Evolutionary conservation across 1,140 invertebrate genomes (phyloP).

Genomic region (Daktulosphaira vitifoliae): DNA sequence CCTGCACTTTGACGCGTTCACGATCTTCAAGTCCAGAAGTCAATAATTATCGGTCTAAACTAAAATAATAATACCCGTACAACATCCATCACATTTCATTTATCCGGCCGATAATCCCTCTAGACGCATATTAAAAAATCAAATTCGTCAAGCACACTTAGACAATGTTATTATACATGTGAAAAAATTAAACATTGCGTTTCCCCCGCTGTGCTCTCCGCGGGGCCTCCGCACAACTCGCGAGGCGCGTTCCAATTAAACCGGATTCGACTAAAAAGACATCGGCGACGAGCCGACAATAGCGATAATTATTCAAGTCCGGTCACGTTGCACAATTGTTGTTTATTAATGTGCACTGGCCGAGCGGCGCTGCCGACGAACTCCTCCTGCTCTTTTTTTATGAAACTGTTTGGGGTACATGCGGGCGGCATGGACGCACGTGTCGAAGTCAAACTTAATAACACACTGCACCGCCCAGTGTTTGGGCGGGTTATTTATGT

Average conservation of each 20-base stretch:
- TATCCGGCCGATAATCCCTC: too few relatives aligned
- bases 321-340: conserved; percentile 21
- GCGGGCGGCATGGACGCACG: conserved; percentile 11
- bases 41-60: background rate
- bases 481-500: too few relatives aligned
- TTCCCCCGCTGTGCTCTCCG: background rate
- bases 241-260: conserved; percentile 29
- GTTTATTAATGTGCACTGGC: background rate
- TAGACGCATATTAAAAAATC: too few relatives aligned
- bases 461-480: background rate
- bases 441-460: conserved; percentile 26
- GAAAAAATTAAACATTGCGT: conserved; percentile 11
- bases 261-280: conserved; percentile 9
- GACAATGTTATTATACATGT: background rate
- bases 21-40: background rate
- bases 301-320: conserved; percentile 18
- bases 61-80: too few relatives aligned
- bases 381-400: background rate
- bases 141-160: background rate
- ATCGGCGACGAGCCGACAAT: conserved; percentile 5
- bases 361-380: background rate
- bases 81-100: too few relatives aligned
- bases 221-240: background rate
- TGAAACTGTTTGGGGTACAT: background rate
- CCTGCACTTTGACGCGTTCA: too few relatives aligned